These are phyloP conservation scores for Perca flavescens DNA, from an alignment of 2,113 vertebrate genomes.

Conservation along the genomic window DNA sequence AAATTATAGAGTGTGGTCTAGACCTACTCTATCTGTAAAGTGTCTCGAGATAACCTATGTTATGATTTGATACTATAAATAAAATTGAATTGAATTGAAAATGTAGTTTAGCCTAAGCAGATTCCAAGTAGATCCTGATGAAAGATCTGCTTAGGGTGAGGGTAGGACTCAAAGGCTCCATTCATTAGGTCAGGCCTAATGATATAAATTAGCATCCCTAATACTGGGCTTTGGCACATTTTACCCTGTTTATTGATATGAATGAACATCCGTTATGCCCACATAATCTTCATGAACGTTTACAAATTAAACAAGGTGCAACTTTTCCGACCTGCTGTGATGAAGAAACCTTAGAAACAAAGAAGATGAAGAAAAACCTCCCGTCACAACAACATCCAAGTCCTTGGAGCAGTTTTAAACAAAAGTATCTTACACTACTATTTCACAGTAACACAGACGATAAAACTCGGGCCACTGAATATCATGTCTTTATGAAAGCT, in stretches of 20 bases:
- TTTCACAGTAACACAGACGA: neutral
- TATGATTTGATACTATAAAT: too few species aligned
- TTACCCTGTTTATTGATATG: neutral
- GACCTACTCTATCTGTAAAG: too few species aligned
- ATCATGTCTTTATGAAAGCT: constrained; percentile 54
- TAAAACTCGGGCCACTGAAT: constrained; percentile 20
- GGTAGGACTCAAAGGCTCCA: neutral
- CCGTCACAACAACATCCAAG: neutral
- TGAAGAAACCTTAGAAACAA: neutral
- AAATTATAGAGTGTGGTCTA: too few species aligned
- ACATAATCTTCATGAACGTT: neutral
- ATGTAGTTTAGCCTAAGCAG: neutral
- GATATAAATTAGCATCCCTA: neutral
- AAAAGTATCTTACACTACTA: neutral
- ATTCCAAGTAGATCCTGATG: neutral
- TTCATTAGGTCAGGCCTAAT: neutral
- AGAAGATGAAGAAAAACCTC: neutral
- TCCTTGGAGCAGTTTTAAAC: neutral
- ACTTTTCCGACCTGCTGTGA: neutral
- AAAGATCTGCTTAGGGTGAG: neutral
- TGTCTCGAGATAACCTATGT: too few species aligned
- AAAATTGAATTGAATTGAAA: neutral
- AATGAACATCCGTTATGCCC: neutral
- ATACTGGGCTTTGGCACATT: neutral
- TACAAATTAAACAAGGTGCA: neutral